Conservation (phyloP, 1,140 invertebrate species). For the Orius insidiosus region DNA sequence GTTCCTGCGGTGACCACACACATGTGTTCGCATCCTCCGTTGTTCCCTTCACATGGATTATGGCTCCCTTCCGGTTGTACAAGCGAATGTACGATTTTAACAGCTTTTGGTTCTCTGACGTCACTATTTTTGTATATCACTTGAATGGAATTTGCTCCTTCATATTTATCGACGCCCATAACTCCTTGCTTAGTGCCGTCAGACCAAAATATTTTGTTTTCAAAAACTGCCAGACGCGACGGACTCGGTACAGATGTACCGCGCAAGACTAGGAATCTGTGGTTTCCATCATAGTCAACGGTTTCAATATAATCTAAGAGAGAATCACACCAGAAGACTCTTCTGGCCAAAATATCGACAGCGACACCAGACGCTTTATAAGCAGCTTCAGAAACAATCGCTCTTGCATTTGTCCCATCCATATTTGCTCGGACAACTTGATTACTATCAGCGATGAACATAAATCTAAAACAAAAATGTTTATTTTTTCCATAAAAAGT, state of each 20-base stretch:
- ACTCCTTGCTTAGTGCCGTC: constrained; percentile 90
- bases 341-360: constrained; percentile 66
- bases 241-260: constrained; percentile 73
- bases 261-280: constrained; percentile 56
- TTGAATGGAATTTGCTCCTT: constrained; percentile 54
- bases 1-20: constrained; percentile 74
- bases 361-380: constrained; percentile 78
- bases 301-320: constrained; percentile 94
- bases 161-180: constrained; percentile 78
- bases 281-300: constrained; percentile 80
- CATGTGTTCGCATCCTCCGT: constrained; percentile 87
- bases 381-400: constrained; percentile 76
- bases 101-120: constrained; percentile 64
- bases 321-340: constrained; percentile 93
- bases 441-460: constrained; percentile 89
- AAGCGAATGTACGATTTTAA: constrained; percentile 62
- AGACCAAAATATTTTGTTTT: constrained; percentile 86
- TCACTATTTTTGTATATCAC: constrained; percentile 62
- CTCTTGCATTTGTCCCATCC: constrained; percentile 66
- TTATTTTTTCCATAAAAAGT: background rate
- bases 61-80: constrained; percentile 50
- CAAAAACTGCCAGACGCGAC: constrained; percentile 67
- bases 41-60: constrained; percentile 81
- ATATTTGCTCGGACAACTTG: constrained; percentile 76
- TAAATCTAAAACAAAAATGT: constrained; percentile 29